A percentile compares a stretch with the other conserved stretches of the same genome.
These are phyloP conservation scores for Tetragonula clypearis DNA, from an alignment of 1,140 invertebrate species.

Conservation along the genomic window DNA sequence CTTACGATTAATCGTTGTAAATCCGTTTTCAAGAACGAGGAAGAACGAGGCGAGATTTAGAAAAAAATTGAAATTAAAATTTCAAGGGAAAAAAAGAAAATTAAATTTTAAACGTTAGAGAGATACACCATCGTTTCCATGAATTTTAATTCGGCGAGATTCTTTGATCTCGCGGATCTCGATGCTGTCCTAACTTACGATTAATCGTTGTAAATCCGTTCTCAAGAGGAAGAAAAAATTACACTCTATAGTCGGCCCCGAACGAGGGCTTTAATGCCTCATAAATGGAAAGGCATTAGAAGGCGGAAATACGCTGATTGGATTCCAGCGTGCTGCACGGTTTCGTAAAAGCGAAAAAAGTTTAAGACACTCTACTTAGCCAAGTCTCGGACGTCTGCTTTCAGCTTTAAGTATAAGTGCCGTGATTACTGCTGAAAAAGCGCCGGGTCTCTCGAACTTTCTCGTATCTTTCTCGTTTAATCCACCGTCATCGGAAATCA, in stretches of 20 bases:
- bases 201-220: not conserved
- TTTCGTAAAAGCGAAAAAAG: slow-evolving; percentile 2
- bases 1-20: not conserved
- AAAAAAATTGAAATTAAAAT: too few relatives aligned
- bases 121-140: not conserved
- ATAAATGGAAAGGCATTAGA: slow-evolving; percentile 5
- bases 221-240: not conserved
- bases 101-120: too few relatives aligned
- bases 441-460: not conserved
- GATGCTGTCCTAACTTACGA: not conserved
- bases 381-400: not conserved
- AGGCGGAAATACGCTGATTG: not conserved
- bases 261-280: not conserved
- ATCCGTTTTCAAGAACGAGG: not conserved
- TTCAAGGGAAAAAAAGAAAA: too few relatives aligned
- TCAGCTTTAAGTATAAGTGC: slow-evolving; percentile 11
- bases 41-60: too few relatives aligned
- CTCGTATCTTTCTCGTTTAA: not conserved
- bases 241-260: too few relatives aligned
- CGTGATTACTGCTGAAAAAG: slow-evolving; percentile 9
- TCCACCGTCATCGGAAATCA: not conserved
- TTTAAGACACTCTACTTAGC: slow-evolving; percentile 22
- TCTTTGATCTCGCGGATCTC: too few relatives aligned
- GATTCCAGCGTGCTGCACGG: not conserved
- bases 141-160: not conserved